Evolutionary conservation across 2,113 vertebrate species (phyloP), one percentile per base, ranked within the genome.

Genomic region (Perca flavescens): DNA sequence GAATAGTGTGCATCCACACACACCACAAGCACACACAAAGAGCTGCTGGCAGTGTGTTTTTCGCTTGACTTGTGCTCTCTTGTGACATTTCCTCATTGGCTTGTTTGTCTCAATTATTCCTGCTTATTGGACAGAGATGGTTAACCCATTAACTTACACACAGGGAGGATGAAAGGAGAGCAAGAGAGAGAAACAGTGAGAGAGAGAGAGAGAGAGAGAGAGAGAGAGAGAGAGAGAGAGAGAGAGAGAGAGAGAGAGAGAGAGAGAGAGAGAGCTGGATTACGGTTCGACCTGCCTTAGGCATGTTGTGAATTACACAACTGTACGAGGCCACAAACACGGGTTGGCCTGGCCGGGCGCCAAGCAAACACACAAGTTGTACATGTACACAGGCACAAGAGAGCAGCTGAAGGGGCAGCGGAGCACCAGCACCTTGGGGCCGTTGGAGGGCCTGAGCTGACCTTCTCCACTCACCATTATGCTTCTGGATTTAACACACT

Each of bases 101-200:
- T 92, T 94, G 88, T 92, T 94, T 93, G 92, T 94, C 92, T 94
- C 91, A 93, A 93, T 94, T 92, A 93, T 92, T 90, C 80, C 82
- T 79, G 83, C 89, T 88, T 91, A 93, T 93, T 94, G 92, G 91
- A 89, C 89, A 87, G 89, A 90, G 80, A 87, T 89, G 84, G 85
- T 93, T 93, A 93, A 92, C 90, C 88, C 89, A 90, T 91, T 93
- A 94, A 86, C 91, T 91, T 49, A 66, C 81, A 87, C 86, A 77
- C 71, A n/a, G 78, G 66, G 79, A 89, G 72, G 75, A 83, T 81
- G 64, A 72, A 57, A 80, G 61, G 77, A 63, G 73, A 53, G 36
- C 5, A 25, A 57, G 68, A 54, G 40, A 57, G 52, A n/a, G 31
- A 67, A 5, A 65, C 3, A 43, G 61, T 14, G 58, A 70, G 49